Percentiles rank a stretch among this genome's conserved stretches.
Evolutionary conservation across 2,113 vertebrate genomes (phyloP).

Genomic region (Meles meles): DNA sequence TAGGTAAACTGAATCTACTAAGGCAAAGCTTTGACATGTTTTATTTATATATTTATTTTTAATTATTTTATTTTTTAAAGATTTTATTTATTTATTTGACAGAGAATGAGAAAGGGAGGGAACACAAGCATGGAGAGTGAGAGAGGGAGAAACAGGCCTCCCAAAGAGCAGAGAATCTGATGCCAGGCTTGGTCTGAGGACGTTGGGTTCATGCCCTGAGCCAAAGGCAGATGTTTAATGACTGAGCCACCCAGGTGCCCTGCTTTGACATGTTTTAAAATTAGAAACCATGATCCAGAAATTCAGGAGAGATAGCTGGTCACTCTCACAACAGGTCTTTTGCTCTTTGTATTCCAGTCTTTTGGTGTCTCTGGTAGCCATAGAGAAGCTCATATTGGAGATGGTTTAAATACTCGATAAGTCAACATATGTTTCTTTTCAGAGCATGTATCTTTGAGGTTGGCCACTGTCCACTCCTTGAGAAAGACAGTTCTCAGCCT

Average conservation of each 20-base stretch:
- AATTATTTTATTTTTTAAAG: too few species aligned
- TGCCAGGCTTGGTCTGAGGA: too few species aligned
- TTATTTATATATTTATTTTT: background rate
- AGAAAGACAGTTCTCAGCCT: background rate
- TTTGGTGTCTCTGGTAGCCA: background rate
- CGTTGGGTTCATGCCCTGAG: too few species aligned
- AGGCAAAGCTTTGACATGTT: background rate
- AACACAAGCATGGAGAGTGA: too few species aligned
- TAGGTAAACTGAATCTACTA: background rate
- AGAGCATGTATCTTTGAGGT: background rate
- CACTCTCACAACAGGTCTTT: background rate
- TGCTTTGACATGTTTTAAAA: background rate
- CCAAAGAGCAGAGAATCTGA: too few species aligned
- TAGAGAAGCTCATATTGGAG: background rate
- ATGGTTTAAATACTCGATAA: conserved; percentile 8
- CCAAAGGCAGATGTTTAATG: too few species aligned
- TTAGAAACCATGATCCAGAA: background rate
- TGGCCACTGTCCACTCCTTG: background rate
- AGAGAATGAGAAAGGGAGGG: too few species aligned
- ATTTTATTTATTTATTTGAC: too few species aligned
- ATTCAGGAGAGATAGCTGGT: background rate
- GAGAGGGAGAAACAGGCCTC: too few species aligned
- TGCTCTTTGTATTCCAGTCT: background rate
- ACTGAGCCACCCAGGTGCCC: too few species aligned
- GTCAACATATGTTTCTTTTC: background rate